Evolutionary conservation across 2,113 vertebrate species (phyloP).

Genomic region (cat (Felis catus)): DNA sequence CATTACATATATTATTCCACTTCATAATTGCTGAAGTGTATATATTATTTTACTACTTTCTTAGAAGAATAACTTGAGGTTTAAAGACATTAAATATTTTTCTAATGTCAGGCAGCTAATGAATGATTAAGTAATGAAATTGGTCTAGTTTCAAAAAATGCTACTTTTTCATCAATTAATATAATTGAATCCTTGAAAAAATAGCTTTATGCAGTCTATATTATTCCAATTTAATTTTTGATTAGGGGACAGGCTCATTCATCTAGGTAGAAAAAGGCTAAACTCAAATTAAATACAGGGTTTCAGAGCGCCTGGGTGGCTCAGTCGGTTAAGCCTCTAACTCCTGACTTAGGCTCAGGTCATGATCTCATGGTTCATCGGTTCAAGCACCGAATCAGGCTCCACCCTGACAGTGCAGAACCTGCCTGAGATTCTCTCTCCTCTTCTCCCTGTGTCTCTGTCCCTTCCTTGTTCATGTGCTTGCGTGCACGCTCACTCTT

Average conservation of each 20-base stretch:
- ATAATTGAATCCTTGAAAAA: not conserved
- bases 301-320: not conserved
- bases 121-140: not conserved
- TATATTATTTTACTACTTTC: not conserved
- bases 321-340: no score
- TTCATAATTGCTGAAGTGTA: not conserved
- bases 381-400: no score
- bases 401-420: no score
- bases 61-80: slow-evolving; percentile 33
- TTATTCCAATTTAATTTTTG: not conserved
- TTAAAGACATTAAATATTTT: not conserved
- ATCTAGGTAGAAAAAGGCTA: not conserved
- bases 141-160: not conserved
- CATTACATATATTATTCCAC: not conserved
- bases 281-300: not conserved
- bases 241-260: not conserved
- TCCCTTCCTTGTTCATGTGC: no score
- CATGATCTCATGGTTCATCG: no score
- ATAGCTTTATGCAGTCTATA: not conserved
- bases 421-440: no score
- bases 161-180: not conserved
- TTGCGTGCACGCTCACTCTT: no score
- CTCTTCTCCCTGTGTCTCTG: no score
- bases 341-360: no score
- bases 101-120: not conserved